Base-by-base conservation (phyloP, 2,888 invertebrate species). In the Iphiclides podalirius region DNA sequence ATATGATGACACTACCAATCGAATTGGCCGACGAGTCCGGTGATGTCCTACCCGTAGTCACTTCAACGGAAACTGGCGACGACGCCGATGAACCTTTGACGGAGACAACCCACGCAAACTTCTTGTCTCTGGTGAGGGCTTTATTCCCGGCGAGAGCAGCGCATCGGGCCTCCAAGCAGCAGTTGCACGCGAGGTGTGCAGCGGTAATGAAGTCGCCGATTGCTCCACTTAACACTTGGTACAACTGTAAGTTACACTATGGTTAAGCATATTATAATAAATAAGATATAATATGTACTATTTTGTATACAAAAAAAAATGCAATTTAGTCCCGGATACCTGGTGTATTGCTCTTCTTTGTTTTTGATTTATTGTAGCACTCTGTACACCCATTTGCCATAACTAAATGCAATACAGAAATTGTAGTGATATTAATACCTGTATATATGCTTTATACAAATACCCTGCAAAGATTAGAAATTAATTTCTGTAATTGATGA, bases 121-220 rank as follows among this genome's bases (percentile, higher is more conserved):
- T 96, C 89, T 92, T 98, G 75, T 95, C 96, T 1, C 80, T 98
- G 34, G 90, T 98, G 17, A 90, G 98, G 3, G 97, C 97, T 65
- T 91, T 98, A 50, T 95, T 98, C 64, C 95, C 95, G 44, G 95
- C 96, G 0, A 93, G 95, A 3, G 92, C 93, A 1, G 96, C 97
- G 58, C 96, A 96, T 67, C 91, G 97, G 36, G 95, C 97, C 78
- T 94, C 94, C 16, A 91, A 94, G 54, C 89, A 90, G 4, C 93
- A 95, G 68, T 78, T 98, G 77, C 93, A 94, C 70, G 91, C 94
- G 60, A 89, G 94, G 39, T 90, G 96, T 16, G 85, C 90, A 44
- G 90, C 92, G 1, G 96, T 96, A 91, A 92, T 95, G 67, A 90
- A 92, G 43, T 95, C 95, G 67, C 95, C 95, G 0, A 94, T 95